Percentiles rank a stretch among this genome's conserved stretches.
phyloP scores from a whole-genome alignment of 2,113 vertebrate genomes.

The Psammodynastes pulverulentus region DNA sequence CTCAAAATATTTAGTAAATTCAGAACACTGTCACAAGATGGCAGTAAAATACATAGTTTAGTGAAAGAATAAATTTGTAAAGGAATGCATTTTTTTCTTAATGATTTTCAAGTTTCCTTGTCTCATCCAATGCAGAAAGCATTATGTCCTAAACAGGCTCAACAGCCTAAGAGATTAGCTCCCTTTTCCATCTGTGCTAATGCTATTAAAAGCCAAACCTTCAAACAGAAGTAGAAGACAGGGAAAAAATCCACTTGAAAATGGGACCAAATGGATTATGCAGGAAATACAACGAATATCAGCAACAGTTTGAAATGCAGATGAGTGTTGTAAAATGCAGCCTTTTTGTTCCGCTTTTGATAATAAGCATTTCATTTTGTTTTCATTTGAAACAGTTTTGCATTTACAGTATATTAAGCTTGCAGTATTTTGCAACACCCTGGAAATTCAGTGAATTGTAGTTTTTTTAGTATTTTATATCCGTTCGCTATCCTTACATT shows the following conservation, averaged over 20 bases:
- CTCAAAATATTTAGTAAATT: slow-evolving; percentile 9
- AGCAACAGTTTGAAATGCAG: background rate
- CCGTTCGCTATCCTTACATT: background rate
- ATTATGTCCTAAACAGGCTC: background rate
- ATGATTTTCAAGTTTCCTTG: background rate
- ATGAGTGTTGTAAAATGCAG: background rate
- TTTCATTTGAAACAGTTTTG: background rate
- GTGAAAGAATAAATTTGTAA: background rate
- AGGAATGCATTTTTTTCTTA: background rate
- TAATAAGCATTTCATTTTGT: background rate
- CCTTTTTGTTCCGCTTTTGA: background rate
- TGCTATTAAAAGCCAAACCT: background rate
- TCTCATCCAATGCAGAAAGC: background rate
- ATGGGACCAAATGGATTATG: background rate
- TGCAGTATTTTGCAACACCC: background rate
- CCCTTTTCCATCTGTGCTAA: background rate
- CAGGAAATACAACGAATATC: background rate
- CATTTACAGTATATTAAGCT: background rate
- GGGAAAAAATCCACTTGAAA: background rate
- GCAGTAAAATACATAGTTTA: slow-evolving; percentile 31
- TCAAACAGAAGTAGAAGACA: background rate
- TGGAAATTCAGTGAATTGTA: background rate
- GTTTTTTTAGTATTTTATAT: background rate
- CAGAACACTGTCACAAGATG: slow-evolving; percentile 54
- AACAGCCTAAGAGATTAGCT: background rate